phyloP scores from a whole-genome alignment of 2,113 vertebrate species.

The Spea multiplicata region DNA sequence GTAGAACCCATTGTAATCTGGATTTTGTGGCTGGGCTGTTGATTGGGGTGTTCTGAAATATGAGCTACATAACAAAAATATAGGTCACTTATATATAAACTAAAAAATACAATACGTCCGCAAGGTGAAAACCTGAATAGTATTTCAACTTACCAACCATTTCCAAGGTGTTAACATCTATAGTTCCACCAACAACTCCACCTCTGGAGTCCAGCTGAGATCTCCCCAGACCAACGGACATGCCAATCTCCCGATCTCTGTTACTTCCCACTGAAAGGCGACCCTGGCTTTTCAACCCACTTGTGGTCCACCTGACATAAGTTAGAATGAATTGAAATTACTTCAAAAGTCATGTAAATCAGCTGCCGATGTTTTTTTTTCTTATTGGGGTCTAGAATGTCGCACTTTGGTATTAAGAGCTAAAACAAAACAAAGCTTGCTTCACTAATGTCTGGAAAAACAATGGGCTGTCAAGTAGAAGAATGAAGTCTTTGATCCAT shows the following conservation, averaged over 20 bases:
- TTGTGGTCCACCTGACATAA: slow-evolving; percentile 90
- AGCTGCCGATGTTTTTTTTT: too few relatives aligned
- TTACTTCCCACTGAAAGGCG: slow-evolving; percentile 95
- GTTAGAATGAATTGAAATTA: background rate
- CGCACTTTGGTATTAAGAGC: too few relatives aligned
- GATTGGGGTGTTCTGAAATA: slow-evolving; percentile 97
- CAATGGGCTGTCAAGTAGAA: too few relatives aligned
- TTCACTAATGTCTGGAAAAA: too few relatives aligned
- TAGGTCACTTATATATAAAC: background rate
- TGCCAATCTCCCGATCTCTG: slow-evolving; percentile 93
- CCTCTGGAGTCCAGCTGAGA: slow-evolving; percentile 97
- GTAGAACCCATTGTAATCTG: slow-evolving; percentile 99
- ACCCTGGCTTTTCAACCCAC: slow-evolving; percentile 96
- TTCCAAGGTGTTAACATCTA: slow-evolving; percentile 96
- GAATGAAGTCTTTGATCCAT: too few relatives aligned
- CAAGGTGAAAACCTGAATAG: background rate
- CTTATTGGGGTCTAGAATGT: too few relatives aligned
- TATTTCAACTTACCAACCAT: slow-evolving; percentile 81
- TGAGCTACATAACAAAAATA: slow-evolving; percentile 70
- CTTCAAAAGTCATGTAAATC: too few relatives aligned
- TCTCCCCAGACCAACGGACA: slow-evolving; percentile 93
- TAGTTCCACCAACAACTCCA: slow-evolving; percentile 96
- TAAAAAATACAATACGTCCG: background rate
- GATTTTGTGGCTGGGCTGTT: slow-evolving; percentile 96
- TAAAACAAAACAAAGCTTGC: too few relatives aligned